phyloP scores from a whole-genome alignment of 2,888 invertebrate species.

The Myopa tessellatipennis region DNA sequence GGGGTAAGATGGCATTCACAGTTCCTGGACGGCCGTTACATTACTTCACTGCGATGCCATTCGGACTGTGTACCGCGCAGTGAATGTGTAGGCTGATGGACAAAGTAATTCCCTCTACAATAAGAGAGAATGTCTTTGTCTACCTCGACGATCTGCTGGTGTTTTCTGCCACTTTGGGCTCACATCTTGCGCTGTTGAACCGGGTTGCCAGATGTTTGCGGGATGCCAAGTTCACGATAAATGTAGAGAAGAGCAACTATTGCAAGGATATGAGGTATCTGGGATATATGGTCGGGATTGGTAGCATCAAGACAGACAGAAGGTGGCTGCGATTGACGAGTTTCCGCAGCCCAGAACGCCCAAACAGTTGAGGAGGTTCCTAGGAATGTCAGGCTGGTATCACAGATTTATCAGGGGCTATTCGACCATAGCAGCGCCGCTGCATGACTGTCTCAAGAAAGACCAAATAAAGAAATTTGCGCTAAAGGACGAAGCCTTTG shows the following conservation, averaged over 20 bases:
- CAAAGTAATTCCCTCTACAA: conserved; percentile 16
- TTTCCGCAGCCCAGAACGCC: conserved; percentile 13
- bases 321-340: conserved; percentile 29
- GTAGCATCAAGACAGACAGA: conserved; percentile 11
- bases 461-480: not conserved
- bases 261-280: not conserved
- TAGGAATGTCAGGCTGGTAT: conserved; percentile 35
- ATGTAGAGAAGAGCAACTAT: too few species aligned
- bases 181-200: too few species aligned
- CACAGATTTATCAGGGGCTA: conserved; percentile 25
- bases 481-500: too few species aligned
- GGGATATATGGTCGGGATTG: conserved; percentile 5
- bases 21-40: not conserved
- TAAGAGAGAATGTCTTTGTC: conserved; percentile 13
- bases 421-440: conserved; percentile 10
- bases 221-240: too few species aligned
- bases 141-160: conserved; percentile 33
- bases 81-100: too few species aligned
- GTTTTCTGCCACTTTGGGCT: not conserved
- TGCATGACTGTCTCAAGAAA: not conserved
- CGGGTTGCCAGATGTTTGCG: too few species aligned
- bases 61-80: too few species aligned
- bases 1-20: conserved; percentile 4
- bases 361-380: conserved; percentile 28
- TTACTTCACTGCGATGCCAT: too few species aligned